Evolutionary conservation across 1,140 invertebrate genomes (phyloP), one percentile per base, ranked within the genome.

Genomic region (Drosophila kohkoa): DNA sequence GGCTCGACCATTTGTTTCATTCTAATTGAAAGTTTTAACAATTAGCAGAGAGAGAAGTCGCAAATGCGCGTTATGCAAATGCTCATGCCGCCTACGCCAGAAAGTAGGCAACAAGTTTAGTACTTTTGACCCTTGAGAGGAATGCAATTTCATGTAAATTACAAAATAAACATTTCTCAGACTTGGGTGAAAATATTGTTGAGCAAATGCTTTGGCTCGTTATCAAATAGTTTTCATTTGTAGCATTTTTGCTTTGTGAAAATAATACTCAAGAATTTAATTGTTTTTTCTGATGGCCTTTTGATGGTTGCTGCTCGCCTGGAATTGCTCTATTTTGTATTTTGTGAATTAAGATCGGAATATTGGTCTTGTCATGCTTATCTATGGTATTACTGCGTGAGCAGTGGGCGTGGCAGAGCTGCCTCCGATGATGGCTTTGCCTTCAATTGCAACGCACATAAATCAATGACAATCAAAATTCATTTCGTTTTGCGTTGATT

Each of bases 401-500:
- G 45, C 55, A 51, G 73, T 49, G 77, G 68, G 58, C 64, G 75
- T 79, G 81, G 15, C 45, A 8, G 3, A 25, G 46, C n/a, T 5
- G 41, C 57, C 65, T 8, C 15, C n/a, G 38, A 49, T 38, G 52
- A 63, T 62, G 51, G 65, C 20, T 25, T 70, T 63, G 58, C 43
- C 58, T 46, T 57, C 52, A 71, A 87, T 60, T 83, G 83, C 77
- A 88, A 60, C 76, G 64, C 70, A 81, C 85, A 88, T 88, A 77
- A 88, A 88, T 88, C 85, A 88, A 88, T 88, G 85, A 88, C 85
- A 89, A 88, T 88, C 85, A 88, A 88, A 88, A 88, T 89, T 88
- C 85, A 83, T 88, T 88, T 89, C 85, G 77, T 79, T 79, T 78
- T 75, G 71, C 81, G 54, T 79, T 89, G 85, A 88, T 88, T 88